Evolutionary conservation across 2,797 vertebrate species (phyloP).

Genomic region (Melanotaenia nigrans): DNA sequence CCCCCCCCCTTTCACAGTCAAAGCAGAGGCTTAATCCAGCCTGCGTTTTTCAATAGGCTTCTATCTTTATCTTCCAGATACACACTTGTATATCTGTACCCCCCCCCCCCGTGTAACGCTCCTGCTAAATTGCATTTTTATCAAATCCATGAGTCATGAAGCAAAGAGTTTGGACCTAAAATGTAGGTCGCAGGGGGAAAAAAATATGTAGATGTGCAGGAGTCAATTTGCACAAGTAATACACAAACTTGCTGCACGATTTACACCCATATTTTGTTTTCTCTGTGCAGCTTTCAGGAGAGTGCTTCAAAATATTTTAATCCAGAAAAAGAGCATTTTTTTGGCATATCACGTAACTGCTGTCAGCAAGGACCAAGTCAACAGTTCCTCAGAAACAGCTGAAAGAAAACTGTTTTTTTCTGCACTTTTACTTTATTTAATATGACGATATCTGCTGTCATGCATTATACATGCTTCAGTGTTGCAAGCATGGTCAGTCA

Average conservation of each 20-base stretch:
- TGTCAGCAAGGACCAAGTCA: background rate
- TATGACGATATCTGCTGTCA: background rate
- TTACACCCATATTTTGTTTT: background rate
- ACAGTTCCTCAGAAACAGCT: background rate
- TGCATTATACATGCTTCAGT: background rate
- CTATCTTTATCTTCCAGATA: slow-evolving; percentile 62
- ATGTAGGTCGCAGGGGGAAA: slow-evolving; percentile 12
- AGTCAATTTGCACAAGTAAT: background rate
- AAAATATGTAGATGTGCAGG: background rate
- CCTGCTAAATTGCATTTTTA: slow-evolving; percentile 71
- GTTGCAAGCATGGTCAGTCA: too few relatives aligned
- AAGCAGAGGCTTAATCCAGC: slow-evolving; percentile 73
- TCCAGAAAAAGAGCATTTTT: background rate
- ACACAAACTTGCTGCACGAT: background rate
- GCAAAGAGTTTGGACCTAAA: slow-evolving; percentile 17
- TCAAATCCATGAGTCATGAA: slow-evolving; percentile 77
- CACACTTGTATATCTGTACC: slow-evolving; percentile 49
- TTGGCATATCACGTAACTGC: background rate
- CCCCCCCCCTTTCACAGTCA: slow-evolving; percentile 37
- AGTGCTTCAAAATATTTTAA: background rate
- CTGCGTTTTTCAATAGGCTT: slow-evolving; percentile 55
- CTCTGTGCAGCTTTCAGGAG: background rate
- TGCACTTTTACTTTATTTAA: background rate
- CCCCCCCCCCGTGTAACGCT: slow-evolving; percentile 32
- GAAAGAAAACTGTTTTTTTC: background rate